Conservation (phyloP, 2,888 invertebrate genomes). For the Melipona bicolor region DNA sequence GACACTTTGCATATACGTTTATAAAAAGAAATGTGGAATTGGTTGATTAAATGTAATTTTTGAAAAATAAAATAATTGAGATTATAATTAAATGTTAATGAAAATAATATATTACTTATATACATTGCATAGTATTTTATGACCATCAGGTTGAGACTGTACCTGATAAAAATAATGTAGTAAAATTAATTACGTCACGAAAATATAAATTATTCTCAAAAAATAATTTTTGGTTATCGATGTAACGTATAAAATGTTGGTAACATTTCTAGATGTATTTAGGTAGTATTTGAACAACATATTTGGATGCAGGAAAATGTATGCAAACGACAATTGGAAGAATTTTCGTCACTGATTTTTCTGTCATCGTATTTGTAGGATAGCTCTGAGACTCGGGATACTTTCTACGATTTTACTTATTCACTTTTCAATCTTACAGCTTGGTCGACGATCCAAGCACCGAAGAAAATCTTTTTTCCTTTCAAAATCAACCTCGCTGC, state of each 20-base stretch:
- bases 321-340: not conserved
- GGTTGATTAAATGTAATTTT: no score
- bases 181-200: no score
- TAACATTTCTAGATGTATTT: not conserved
- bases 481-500: constrained; percentile 61
- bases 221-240: not conserved
- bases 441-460: constrained; percentile 33
- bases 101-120: no score
- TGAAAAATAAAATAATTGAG: no score
- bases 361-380: constrained; percentile 29
- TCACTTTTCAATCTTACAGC: constrained; percentile 63
- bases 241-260: not conserved
- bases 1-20: no score
- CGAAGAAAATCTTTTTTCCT: constrained; percentile 62
- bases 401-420: constrained; percentile 67
- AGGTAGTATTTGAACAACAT: not conserved
- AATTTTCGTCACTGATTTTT: constrained; percentile 30
- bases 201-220: not conserved
- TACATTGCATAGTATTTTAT: no score
- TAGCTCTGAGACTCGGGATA: constrained; percentile 38
- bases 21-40: no score
- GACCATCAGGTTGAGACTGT: no score
- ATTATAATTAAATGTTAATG: no score
- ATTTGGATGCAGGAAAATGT: not conserved
- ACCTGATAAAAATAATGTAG: no score